phyloP scores from a whole-genome alignment of 2,888 invertebrate genomes.

The Fragum fragum region DNA sequence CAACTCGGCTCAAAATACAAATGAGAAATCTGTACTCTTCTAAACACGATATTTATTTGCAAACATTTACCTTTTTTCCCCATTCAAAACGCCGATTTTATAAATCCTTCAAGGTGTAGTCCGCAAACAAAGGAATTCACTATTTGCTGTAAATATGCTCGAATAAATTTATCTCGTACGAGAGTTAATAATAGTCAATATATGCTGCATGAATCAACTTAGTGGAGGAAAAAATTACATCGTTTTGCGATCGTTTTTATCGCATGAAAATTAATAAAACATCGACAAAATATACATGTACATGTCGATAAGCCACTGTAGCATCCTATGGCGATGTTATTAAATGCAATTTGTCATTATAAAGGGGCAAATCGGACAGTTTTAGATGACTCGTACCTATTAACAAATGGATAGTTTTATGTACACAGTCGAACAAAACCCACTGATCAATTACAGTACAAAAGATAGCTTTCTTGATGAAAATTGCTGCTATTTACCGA shows the following conservation, averaged over 20 bases:
- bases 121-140: conserved; percentile 64
- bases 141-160: conserved; percentile 66
- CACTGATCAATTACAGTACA: conserved; percentile 36
- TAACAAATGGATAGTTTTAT: conserved; percentile 56
- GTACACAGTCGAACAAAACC: conserved; percentile 56
- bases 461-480: conserved; percentile 40
- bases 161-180: conserved; percentile 64
- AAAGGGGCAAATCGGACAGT: conserved; percentile 19
- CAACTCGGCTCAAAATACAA: no score
- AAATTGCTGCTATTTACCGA: conserved; percentile 17
- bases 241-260: conserved; percentile 53
- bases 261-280: conserved; percentile 37
- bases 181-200: conserved; percentile 66
- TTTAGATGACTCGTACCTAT: conserved; percentile 47
- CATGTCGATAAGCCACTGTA: conserved; percentile 21
- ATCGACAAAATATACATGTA: conserved; percentile 45
- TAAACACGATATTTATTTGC: background rate
- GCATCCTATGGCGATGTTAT: conserved; percentile 31
- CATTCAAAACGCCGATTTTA: conserved; percentile 14
- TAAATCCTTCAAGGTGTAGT: conserved; percentile 27
- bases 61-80: conserved; percentile 6
- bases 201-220: conserved; percentile 55
- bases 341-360: conserved; percentile 28
- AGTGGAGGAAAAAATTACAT: conserved; percentile 48
- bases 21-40: no score